Base-by-base conservation (phyloP, 2,113 vertebrate species). In the Eptesicus fuscus region DNA sequence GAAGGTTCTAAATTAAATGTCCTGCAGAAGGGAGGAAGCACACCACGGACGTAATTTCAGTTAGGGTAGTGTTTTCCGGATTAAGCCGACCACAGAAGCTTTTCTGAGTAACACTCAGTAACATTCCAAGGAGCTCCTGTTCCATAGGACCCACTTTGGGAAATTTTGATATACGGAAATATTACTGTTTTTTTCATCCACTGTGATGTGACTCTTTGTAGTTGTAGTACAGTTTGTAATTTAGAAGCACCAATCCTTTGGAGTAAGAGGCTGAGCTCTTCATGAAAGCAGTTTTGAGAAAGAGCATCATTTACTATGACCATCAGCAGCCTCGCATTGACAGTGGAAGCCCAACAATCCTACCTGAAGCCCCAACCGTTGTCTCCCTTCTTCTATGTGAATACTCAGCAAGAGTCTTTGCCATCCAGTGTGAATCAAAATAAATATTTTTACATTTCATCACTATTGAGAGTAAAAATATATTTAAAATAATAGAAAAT, bases 341-440 rank as follows among this genome's bases (percentile, higher is more conserved):
- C 12, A 76, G 83, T 23, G 47, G 71, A 59, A 71, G 40, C 61
- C 30, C 7, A 35, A 1, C 6, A 51, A 9, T n/a, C 42, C 25
- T 59, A 2, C 71, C 4, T 71, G 56, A 78, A 53, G 67, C 76
- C 35, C 49, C 56, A 79, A 71, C 67, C 40, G 0, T 9, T 1
- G 9, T n/a, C 32, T 79, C 37, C 47, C 49, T 47, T 18, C 47
- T 51, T 32, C 32, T 11, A 7, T n/a, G 17, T 78, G 40, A 88
- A 16, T 71, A 14, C 42, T 17, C 37, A 83, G 30, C 37, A 30
- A n/a, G 67, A 80, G 28, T 37, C 40, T 95, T 92, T 88, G 30
- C 42, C 91, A 87, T 93, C 47, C 42, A 83, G 40, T 51, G 56
- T n/a, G 67, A 95, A 85, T 77, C 69, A 94, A 94, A 93, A 83